Conservation (phyloP, 1,140 invertebrate species). For the Atta texana region DNA sequence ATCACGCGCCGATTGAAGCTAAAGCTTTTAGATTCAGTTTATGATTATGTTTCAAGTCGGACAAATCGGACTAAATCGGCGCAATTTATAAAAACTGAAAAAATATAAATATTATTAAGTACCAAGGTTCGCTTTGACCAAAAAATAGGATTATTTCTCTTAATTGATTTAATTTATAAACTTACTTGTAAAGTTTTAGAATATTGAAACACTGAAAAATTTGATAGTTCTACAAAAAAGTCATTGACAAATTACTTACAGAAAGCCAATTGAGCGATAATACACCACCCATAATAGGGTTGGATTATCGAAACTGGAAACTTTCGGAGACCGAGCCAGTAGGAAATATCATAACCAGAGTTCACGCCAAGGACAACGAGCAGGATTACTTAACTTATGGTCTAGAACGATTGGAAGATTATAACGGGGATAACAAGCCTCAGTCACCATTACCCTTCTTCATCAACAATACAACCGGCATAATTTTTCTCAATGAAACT, state of each 20-base stretch:
- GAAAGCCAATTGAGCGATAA: conserved; percentile 82
- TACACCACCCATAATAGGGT: conserved; percentile 86
- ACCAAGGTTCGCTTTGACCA: too few relatives aligned
- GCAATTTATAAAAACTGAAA: too few relatives aligned
- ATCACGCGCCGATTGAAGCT: too few relatives aligned
- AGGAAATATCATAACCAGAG: conserved; percentile 88
- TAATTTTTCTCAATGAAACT: conserved; percentile 90
- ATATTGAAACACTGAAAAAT: background rate
- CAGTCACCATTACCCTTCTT: conserved; percentile 87
- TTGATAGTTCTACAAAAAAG: background rate
- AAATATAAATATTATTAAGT: too few relatives aligned
- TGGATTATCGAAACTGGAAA: conserved; percentile 89
- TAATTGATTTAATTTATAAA: too few relatives aligned
- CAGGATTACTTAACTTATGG: conserved; percentile 88
- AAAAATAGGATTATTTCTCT: too few relatives aligned
- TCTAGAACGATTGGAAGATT: conserved; percentile 86
- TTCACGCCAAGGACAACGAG: conserved; percentile 88
- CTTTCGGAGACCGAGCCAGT: conserved; percentile 89
- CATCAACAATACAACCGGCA: conserved; percentile 90
- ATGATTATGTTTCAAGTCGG: too few relatives aligned
- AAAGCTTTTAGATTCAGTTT: too few relatives aligned
- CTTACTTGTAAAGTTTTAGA: background rate
- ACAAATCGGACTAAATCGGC: too few relatives aligned
- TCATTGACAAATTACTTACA: conserved; percentile 25
- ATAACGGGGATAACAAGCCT: conserved; percentile 76